Evolutionary conservation across 2,797 vertebrate species (phyloP).

Genomic region (Ptychadena robeensis): DNA sequence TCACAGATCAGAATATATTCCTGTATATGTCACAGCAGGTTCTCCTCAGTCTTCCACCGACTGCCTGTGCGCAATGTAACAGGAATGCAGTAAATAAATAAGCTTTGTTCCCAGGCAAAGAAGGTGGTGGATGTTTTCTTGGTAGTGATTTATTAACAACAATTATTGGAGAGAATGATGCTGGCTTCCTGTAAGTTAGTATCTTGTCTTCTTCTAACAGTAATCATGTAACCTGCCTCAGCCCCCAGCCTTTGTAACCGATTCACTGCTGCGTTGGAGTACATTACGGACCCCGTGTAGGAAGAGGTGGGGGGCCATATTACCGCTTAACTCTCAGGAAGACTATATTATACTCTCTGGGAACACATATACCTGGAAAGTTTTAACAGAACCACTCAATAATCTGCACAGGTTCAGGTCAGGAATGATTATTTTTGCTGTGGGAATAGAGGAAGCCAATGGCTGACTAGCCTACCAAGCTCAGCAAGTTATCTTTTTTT

Average conservation of each 20-base stretch:
- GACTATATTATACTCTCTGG: too few relatives aligned
- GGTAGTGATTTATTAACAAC: conserved; percentile 43
- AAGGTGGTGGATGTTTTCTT: conserved; percentile 23
- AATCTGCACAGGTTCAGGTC: too few relatives aligned
- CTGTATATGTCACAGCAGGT: conserved; percentile 22
- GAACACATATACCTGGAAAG: too few relatives aligned
- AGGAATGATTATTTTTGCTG: too few relatives aligned
- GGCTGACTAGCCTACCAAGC: too few relatives aligned
- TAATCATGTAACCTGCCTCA: conserved; percentile 70
- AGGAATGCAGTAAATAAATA: conserved; percentile 43
- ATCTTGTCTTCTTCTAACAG: conserved; percentile 12
- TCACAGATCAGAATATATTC: background rate
- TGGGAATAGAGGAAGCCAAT: too few relatives aligned
- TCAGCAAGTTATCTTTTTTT: too few relatives aligned
- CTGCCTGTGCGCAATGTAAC: conserved; percentile 23
- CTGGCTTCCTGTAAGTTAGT: conserved; percentile 25
- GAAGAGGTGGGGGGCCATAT: background rate
- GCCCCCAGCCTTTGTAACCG: conserved; percentile 10
- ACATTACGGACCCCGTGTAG: conserved; percentile 65
- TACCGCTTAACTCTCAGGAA: too few relatives aligned
- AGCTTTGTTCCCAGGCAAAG: conserved; percentile 28
- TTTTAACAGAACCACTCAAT: too few relatives aligned
- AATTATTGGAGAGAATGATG: conserved; percentile 40
- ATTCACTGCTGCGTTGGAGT: conserved; percentile 18
- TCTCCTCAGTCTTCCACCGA: conserved; percentile 1